Evolutionary conservation across 2,797 vertebrate genomes (phyloP).

Genomic region (Clarias fuscus): DNA sequence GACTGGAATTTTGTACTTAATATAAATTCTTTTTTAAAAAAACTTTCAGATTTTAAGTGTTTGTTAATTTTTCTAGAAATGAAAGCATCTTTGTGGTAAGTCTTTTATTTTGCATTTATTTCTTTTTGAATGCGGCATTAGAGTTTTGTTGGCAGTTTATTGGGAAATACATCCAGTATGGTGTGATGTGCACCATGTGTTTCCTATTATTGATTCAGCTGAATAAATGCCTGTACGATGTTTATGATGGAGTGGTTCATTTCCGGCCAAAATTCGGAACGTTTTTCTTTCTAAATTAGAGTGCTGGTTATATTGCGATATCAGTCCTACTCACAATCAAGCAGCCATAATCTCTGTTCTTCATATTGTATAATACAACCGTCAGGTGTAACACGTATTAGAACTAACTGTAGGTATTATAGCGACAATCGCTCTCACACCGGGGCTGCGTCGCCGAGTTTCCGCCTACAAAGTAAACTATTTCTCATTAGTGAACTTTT

Average conservation of each 20-base stretch:
- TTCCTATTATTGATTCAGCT: not conserved
- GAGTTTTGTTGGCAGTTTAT: too few species aligned
- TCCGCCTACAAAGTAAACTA: not conserved
- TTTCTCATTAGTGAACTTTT: constrained; percentile 13
- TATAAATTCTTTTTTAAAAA: too few species aligned
- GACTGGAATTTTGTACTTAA: too few species aligned
- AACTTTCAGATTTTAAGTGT: too few species aligned
- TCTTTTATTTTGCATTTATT: too few species aligned
- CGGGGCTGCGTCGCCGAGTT: not conserved
- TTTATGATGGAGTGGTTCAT: not conserved
- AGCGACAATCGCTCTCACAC: not conserved
- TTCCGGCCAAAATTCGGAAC: not conserved
- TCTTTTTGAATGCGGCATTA: too few species aligned
- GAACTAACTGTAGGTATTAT: not conserved
- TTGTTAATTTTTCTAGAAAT: too few species aligned
- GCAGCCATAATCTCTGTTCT: not conserved
- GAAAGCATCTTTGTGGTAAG: too few species aligned
- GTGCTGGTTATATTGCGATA: not conserved
- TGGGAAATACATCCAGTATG: too few species aligned
- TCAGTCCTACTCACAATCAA: not conserved
- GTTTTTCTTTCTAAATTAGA: not conserved
- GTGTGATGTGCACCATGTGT: too few species aligned
- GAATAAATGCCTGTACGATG: not conserved
- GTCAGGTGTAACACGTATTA: too few species aligned
- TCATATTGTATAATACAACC: not conserved